Conservation (phyloP, 2,888 invertebrate genomes). For the Cerastis leucographa region DNA sequence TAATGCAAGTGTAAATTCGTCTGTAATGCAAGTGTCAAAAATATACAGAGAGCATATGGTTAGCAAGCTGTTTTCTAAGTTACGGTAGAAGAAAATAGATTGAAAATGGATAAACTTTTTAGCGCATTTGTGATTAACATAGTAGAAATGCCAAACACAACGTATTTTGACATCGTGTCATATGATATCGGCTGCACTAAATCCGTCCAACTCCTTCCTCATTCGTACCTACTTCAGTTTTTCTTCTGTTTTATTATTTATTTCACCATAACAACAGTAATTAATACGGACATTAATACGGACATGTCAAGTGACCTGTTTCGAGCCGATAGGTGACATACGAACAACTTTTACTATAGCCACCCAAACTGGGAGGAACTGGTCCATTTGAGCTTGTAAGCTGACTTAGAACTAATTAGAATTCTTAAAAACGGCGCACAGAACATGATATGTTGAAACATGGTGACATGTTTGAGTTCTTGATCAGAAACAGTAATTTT, state of each 20-base stretch:
- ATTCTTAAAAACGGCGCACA: slow-evolving; percentile 45
- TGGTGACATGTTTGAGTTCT: slow-evolving; percentile 21
- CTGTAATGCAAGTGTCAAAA: not conserved
- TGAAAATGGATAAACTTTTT: not conserved
- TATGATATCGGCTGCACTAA: not conserved
- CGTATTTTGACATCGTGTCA: not conserved
- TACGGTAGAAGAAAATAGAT: not conserved
- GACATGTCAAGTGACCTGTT: slow-evolving; percentile 54
- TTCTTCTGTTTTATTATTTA: slow-evolving; percentile 50
- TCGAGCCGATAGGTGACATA: slow-evolving; percentile 57
- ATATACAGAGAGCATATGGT: too few species aligned
- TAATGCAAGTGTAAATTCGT: too few species aligned
- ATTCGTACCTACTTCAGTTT: slow-evolving; percentile 18
- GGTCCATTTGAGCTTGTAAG: slow-evolving; percentile 52
- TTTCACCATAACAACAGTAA: slow-evolving; percentile 62
- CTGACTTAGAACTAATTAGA: slow-evolving; percentile 62
- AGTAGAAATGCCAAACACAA: slow-evolving; percentile 1
- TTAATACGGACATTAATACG: slow-evolving; percentile 61
- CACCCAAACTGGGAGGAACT: slow-evolving; percentile 56
- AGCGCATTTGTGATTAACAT: not conserved
- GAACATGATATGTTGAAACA: slow-evolving; percentile 35
- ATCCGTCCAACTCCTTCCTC: slow-evolving; percentile 16
- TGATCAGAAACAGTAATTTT: too few species aligned
- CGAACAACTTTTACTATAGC: slow-evolving; percentile 70
- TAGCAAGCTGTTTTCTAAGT: not conserved